Evolutionary conservation across 2,888 invertebrate species (phyloP).

Genomic region (Pristionchus japonicus): DNA sequence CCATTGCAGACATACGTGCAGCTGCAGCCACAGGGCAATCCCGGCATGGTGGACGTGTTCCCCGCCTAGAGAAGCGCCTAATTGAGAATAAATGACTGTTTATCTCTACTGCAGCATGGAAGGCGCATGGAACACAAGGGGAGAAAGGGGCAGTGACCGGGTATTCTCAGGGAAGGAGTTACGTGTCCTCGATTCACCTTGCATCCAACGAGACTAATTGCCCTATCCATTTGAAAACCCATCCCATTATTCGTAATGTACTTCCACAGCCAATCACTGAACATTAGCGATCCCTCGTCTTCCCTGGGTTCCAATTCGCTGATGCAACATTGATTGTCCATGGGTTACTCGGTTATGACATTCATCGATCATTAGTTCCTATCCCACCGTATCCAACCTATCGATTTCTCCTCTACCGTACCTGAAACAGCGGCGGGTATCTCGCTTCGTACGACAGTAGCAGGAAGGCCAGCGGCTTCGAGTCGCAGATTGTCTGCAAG

Average conservation of each 20-base stretch:
- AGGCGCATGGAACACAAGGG: no score
- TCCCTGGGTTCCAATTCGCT: no score
- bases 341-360: no score
- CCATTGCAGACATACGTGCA: slow-evolving; percentile 26
- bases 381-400: background rate
- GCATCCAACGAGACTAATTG: no score
- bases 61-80: background rate
- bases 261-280: no score
- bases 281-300: no score
- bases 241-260: no score
- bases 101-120: background rate
- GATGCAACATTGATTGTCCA: no score
- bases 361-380: background rate
- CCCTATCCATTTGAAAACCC: no score
- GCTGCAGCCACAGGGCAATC: background rate
- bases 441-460: slow-evolving; percentile 59
- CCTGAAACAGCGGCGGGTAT: slow-evolving; percentile 61
- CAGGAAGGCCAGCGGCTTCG: slow-evolving; percentile 61
- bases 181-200: no score
- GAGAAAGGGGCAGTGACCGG: no score
- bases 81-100: slow-evolving; percentile 35
- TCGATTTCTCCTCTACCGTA: slow-evolving; percentile 37
- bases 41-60: slow-evolving; percentile 14
- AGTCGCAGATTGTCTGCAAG: slow-evolving; percentile 58
- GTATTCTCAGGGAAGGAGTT: no score